phyloP scores from a whole-genome alignment of 2,888 invertebrate genomes.

The Amphimallon solstitiale region DNA sequence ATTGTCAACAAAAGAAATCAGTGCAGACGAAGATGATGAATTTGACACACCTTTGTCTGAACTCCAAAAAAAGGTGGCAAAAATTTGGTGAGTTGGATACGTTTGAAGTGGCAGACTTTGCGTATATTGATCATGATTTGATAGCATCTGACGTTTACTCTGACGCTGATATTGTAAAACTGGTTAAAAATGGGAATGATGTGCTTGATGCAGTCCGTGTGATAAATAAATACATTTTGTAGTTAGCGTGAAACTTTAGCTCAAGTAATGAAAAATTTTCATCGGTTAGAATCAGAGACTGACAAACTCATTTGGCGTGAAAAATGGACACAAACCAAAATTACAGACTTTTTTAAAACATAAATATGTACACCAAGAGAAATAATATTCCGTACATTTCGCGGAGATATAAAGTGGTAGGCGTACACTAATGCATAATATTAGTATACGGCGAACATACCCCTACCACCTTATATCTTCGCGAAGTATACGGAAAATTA shows the following conservation, averaged over 20 bases:
- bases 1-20: too few relatives aligned
- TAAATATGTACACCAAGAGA: too few relatives aligned
- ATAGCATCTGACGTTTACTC: slow-evolving; percentile 1
- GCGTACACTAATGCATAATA: too few relatives aligned
- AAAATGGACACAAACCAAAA: neutral
- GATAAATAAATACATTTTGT: slow-evolving; percentile 8
- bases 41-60: too few relatives aligned
- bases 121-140: slow-evolving; percentile 3
- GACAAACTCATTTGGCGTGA: slow-evolving; percentile 4
- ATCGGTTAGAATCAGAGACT: neutral
- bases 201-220: neutral
- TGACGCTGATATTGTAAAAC: slow-evolving; percentile 1
- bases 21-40: too few relatives aligned
- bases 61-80: too few relatives aligned
- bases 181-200: neutral
- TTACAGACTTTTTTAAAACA: too few relatives aligned
- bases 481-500: too few relatives aligned
- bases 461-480: too few relatives aligned
- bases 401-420: too few relatives aligned
- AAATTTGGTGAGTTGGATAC: neutral
- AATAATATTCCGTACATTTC: too few relatives aligned
- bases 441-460: too few relatives aligned
- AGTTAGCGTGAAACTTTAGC: neutral
- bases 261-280: slow-evolving; percentile 7
- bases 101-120: neutral